Percentiles rank a stretch among this genome's conserved stretches.
These are phyloP conservation scores for Achlya flavicornis DNA, from an alignment of 2,888 invertebrate genomes.

Conservation along the genomic window DNA sequence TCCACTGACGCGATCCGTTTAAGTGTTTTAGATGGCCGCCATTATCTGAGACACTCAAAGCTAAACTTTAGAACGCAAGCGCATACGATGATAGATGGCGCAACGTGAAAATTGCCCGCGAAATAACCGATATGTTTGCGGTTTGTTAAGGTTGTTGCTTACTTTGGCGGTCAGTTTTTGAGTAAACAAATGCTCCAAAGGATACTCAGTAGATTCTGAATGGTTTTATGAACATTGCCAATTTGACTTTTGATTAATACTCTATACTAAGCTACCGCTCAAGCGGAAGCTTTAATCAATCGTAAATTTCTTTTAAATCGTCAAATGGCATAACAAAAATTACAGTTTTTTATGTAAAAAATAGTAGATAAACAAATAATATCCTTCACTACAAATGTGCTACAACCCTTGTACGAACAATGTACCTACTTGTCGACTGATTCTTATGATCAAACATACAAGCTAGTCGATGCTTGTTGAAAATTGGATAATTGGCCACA, in stretches of 20 bases:
- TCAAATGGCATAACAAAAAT: too few relatives aligned
- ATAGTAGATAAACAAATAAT: background rate
- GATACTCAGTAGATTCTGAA: background rate
- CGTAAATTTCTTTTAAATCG: too few relatives aligned
- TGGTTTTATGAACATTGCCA: background rate
- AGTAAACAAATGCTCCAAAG: background rate
- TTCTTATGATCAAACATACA: slow-evolving; percentile 52
- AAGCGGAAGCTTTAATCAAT: too few relatives aligned
- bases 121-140: slow-evolving; percentile 43
- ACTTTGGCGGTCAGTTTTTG: background rate
- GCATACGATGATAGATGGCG: slow-evolving; percentile 50
- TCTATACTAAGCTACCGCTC: background rate
- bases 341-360: background rate
- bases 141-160: background rate
- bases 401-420: slow-evolving; percentile 27
- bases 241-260: background rate
- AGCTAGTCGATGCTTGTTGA: slow-evolving; percentile 41
- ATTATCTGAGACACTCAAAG: slow-evolving; percentile 65
- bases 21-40: slow-evolving; percentile 75
- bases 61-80: slow-evolving; percentile 37
- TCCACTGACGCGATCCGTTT: slow-evolving; percentile 70
- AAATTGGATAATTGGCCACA: slow-evolving; percentile 69
- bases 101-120: slow-evolving; percentile 51
- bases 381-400: background rate
- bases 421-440: slow-evolving; percentile 51